Evolutionary conservation across 2,888 invertebrate genomes (phyloP).

Genomic region (Drosophila niveifrons): DNA sequence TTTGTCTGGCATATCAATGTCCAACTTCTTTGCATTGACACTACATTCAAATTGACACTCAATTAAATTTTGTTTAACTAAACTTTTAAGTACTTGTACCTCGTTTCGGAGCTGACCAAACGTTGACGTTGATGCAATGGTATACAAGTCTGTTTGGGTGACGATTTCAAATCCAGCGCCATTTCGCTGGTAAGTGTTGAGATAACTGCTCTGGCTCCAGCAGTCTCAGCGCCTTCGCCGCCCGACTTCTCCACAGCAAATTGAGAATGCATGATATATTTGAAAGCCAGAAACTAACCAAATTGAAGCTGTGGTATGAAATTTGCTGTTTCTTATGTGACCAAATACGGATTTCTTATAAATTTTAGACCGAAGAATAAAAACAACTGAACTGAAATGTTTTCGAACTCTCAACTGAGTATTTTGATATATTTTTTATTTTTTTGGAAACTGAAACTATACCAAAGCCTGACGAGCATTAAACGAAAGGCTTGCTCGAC

Average conservation of each 20-base stretch:
- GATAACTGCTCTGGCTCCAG: constrained; percentile 16
- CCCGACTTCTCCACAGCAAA: constrained; percentile 37
- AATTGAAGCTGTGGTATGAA: constrained; percentile 20
- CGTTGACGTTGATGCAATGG: constrained; percentile 55
- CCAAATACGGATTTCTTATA: constrained; percentile 44
- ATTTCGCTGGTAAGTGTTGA: constrained; percentile 38
- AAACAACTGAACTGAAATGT: constrained; percentile 43
- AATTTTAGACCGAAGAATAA: constrained; percentile 42
- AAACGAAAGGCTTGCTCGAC: not conserved
- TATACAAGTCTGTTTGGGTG: constrained; percentile 66
- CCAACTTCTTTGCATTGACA: constrained; percentile 24
- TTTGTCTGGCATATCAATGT: constrained; percentile 67
- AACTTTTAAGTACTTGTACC: constrained; percentile 25
- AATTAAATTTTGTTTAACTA: not conserved
- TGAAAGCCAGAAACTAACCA: constrained; percentile 10
- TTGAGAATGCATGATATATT: constrained; percentile 40
- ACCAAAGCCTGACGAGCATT: constrained; percentile 32
- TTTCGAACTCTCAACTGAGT: constrained; percentile 3
- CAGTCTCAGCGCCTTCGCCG: constrained; percentile 24
- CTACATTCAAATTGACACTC: constrained; percentile 9
- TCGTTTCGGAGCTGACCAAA: constrained; percentile 48
- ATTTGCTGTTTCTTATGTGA: constrained; percentile 26
- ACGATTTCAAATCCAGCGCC: constrained; percentile 59
- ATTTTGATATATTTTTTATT: not conserved
- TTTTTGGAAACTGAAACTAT: not conserved